Conservation (phyloP, 1,140 invertebrate species). For the Frieseomelitta varia region DNA sequence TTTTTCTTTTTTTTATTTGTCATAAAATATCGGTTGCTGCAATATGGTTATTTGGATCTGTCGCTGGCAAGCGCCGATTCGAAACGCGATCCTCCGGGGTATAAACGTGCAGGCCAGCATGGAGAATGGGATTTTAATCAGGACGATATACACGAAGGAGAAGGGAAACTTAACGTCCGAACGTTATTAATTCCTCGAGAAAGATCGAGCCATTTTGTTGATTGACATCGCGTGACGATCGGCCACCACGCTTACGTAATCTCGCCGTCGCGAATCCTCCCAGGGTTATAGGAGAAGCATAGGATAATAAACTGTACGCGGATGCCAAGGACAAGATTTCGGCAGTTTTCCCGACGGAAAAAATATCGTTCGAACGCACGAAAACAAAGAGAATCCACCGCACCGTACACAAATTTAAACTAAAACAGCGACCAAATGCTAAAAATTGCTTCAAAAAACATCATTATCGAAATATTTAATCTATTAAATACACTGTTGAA, state of each 20-base stretch:
- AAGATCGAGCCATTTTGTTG: conserved; percentile 71
- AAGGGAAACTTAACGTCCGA: conserved; percentile 10
- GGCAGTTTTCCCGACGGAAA: not conserved
- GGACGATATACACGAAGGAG: conserved; percentile 20
- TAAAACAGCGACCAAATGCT: too few species aligned
- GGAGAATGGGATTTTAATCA: conserved; percentile 49
- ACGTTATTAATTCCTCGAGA: conserved; percentile 55
- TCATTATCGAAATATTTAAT: too few species aligned
- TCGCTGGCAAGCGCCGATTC: not conserved
- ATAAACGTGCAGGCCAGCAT: conserved; percentile 24
- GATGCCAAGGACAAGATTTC: conserved; percentile 44
- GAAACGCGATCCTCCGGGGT: conserved; percentile 70
- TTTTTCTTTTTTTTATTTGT: too few species aligned
- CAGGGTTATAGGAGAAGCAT: conserved; percentile 34
- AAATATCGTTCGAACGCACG: too few species aligned
- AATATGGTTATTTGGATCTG: not conserved
- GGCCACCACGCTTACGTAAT: conserved; percentile 56
- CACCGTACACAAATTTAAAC: too few species aligned
- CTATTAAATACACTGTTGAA: too few species aligned
- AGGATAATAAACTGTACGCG: conserved; percentile 40
- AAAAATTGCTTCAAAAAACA: too few species aligned
- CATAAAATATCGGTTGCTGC: not conserved
- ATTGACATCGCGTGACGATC: conserved; percentile 74
- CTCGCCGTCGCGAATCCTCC: conserved; percentile 60
- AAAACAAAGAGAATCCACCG: too few species aligned